Evolutionary conservation across 2,888 invertebrate species (phyloP).

Genomic region (Tholera decimalis): DNA sequence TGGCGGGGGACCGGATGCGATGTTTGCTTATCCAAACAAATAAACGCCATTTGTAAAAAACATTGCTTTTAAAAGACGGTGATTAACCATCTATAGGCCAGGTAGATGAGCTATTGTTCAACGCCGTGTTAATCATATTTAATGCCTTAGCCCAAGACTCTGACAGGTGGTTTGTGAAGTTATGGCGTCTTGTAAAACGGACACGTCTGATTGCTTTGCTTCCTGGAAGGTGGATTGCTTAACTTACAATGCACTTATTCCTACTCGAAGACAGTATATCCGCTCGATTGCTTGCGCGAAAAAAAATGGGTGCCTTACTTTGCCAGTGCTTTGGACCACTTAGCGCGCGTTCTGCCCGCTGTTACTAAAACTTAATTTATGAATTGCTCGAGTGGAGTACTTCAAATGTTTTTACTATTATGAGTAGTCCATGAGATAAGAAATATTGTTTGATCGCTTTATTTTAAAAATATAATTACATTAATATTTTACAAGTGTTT

Average conservation of each 20-base stretch:
- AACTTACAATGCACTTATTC: not conserved
- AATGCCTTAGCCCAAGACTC: conserved; percentile 6
- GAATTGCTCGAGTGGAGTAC: too few species aligned
- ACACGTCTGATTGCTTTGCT: conserved; percentile 16
- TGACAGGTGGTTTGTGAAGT: conserved; percentile 7
- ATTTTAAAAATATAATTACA: too few species aligned
- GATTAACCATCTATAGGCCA: conserved; percentile 1
- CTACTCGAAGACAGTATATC: not conserved
- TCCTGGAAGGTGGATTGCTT: conserved; percentile 17
- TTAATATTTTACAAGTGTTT: too few species aligned
- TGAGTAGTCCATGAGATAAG: too few species aligned
- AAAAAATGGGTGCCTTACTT: too few species aligned
- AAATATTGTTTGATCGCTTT: too few species aligned
- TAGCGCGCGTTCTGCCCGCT: too few species aligned
- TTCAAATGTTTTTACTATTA: too few species aligned
- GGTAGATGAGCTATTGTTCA: conserved; percentile 17
- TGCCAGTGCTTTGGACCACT: too few species aligned
- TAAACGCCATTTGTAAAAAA: conserved; percentile 26
- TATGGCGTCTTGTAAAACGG: conserved; percentile 15
- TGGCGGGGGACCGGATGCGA: conserved; percentile 74
- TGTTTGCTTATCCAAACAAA: conserved; percentile 62
- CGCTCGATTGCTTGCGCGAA: too few species aligned
- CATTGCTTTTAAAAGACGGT: conserved; percentile 7
- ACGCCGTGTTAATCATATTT: conserved; percentile 28
- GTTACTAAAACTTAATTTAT: too few species aligned